Evolutionary conservation across 2,113 vertebrate genomes (phyloP), one percentile per base, ranked within the genome.

Genomic region (Gymnobelideus leadbeateri): DNA sequence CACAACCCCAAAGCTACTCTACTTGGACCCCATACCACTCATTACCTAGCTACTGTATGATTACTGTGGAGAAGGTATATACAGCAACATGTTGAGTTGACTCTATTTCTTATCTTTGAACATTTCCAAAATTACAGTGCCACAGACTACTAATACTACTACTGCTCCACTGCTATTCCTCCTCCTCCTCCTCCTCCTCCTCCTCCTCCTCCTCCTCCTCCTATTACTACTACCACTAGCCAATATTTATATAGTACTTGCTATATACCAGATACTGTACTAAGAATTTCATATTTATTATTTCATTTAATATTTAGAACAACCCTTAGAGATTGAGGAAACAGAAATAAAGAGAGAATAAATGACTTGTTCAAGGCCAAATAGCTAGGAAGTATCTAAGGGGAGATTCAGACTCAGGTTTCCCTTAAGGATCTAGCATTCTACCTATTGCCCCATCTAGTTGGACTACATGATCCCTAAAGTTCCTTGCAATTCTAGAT

Each of bases 11-110:
- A 61, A 61, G 26, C 28, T 61, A 10, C 43, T 89, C 10, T 54
- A 37, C 12, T 47, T 94, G 96, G 55, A 61, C 84, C 31, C 53
- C n/a, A 24, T n/a, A 24, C 92, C 1, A 26, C 26, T 51, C 50
- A 37, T n/a, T 91, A 95, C 93, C 94, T 91, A 14, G 3, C 23
- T 49, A 1, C 93, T 68, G 47, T 89, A 95, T 96, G 95, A 94
- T 91, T 97, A 94, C 94, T 89, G 92, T 77, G 91, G 0, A 95
- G 47, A 50, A 28, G 55, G 90, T 89, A 93, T 91, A 89, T 92
- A 43, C 0, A 49, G 92, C 91, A 54, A 90, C 11, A 50, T 51
- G 0, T 61, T 52, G 43, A 54, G 3, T 68, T 14, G 51, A 90
- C 51, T 92, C 61, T 47, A 28, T 55, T 90, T 43, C 96, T 94